Evolutionary conservation across 1,140 invertebrate species (phyloP).

Genomic region (Drusus annulatus): DNA sequence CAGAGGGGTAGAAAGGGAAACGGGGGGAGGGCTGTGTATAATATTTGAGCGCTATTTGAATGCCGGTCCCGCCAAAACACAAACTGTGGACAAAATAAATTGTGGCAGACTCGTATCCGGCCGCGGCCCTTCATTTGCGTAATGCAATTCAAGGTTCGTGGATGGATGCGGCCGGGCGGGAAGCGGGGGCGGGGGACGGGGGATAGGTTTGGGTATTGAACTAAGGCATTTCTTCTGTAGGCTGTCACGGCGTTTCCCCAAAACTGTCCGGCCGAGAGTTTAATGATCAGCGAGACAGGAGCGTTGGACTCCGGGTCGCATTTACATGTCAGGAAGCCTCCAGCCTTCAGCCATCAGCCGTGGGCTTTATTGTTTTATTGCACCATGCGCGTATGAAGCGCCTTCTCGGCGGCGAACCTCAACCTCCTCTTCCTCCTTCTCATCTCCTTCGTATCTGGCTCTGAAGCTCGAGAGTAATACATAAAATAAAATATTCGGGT

Average conservation of each 20-base stretch:
- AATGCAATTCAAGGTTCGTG: constrained; percentile 53
- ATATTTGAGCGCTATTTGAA: constrained; percentile 57
- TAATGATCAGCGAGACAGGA: constrained; percentile 27
- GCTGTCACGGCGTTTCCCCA: constrained; percentile 21
- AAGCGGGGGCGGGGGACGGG: no score
- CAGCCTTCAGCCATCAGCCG: not conserved
- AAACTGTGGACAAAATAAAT: constrained; percentile 58
- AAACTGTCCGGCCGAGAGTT: constrained; percentile 17
- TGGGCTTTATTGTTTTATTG: no score
- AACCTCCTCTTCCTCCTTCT: no score
- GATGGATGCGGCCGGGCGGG: not conserved
- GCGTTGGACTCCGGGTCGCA: constrained; percentile 8
- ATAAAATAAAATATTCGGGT: no score
- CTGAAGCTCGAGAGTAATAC: no score
- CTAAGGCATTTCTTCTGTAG: not conserved
- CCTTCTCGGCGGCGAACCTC: no score
- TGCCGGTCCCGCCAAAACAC: constrained; percentile 57
- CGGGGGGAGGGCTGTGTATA: constrained; percentile 42
- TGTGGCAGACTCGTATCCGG: constrained; percentile 56
- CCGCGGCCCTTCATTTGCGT: constrained; percentile 57
- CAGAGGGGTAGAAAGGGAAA: not conserved
- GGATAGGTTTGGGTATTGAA: constrained; percentile 12
- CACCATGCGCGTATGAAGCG: no score
- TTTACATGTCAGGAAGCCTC: constrained; percentile 20
- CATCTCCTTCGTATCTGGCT: no score